phyloP scores from a whole-genome alignment of 2,113 vertebrate species.

The Agelaius tricolor region DNA sequence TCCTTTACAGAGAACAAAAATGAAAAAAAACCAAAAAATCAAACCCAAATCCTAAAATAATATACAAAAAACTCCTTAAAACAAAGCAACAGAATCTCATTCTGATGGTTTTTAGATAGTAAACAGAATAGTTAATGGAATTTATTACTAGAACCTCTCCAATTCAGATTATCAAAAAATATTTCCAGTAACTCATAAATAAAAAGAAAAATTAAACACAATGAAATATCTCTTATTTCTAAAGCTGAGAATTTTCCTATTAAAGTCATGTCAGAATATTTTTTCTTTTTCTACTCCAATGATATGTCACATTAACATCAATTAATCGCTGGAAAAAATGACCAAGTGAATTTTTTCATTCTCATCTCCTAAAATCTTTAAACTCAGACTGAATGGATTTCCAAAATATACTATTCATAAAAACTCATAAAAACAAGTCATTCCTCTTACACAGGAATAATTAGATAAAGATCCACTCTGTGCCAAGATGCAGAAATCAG shows the following conservation, averaged over 20 bases:
- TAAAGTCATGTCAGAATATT: background rate
- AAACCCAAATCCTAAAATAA: background rate
- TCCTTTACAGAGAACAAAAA: background rate
- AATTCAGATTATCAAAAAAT: background rate
- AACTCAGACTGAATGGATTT: background rate
- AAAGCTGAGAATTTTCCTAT: background rate
- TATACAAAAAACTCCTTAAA: background rate
- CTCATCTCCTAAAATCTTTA: background rate
- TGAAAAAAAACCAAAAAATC: no score
- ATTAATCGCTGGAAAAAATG: background rate
- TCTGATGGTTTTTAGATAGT: background rate
- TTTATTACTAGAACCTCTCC: background rate
- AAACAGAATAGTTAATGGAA: background rate
- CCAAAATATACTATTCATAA: background rate
- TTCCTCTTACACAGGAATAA: background rate
- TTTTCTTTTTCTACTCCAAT: background rate
- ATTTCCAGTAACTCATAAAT: background rate
- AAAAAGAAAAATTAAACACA: background rate
- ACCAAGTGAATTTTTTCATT: background rate
- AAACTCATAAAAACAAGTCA: background rate
- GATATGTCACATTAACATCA: background rate
- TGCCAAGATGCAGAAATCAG: background rate
- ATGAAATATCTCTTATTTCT: background rate
- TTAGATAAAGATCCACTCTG: background rate
- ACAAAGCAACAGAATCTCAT: background rate